Evolutionary conservation across 2,888 invertebrate species (phyloP), one percentile per base, ranked within the genome.

Genomic region (Rugalucina vietnamica): DNA sequence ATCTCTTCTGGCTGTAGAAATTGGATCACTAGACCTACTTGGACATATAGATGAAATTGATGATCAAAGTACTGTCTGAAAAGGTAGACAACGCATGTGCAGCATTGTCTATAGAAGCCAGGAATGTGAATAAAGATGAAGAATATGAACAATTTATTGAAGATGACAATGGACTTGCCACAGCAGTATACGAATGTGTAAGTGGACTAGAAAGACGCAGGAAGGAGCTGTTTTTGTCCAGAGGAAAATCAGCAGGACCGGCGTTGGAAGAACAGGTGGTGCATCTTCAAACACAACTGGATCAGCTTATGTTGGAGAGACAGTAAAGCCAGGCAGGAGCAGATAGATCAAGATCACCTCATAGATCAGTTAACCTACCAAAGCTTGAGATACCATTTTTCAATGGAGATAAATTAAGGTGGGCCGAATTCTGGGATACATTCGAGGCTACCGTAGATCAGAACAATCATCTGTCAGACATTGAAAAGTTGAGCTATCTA

Each of bases 71-170:
- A 57, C 57, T 27, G 3, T 57, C 65, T 18, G 65, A 65, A 34
- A 65, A 34, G 21, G 4, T 65, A 1, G 65, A 65, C 4, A 18
- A 18, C 3, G 65, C 65, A 34, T 65, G 65, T 65, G 65, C 32
- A 34, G 65, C 32, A 12, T 65, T 65, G 18, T 65, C 65, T 18
- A 65, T 34, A 10, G 65, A 65, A 24, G 65, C 65, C 32, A 65
- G 34, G 34, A 65, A 65, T 34, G 1, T 18, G 12, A 18, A 65
- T 18, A 2, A 34, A 65, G 65, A 65, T 65, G 10, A 65, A 34
- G 65, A 65, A 34, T 65, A 65, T 65, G 65, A 65, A 65, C 65
- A 65, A 18, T 65, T 65, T 34, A 65, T 65, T 1, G 65, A 65
- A 34, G 65, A 65, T 14, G 34, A 65, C 18, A 18, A 65, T 60